phyloP scores from a whole-genome alignment of 2,797 vertebrate genomes.

The Anas bernieri region DNA sequence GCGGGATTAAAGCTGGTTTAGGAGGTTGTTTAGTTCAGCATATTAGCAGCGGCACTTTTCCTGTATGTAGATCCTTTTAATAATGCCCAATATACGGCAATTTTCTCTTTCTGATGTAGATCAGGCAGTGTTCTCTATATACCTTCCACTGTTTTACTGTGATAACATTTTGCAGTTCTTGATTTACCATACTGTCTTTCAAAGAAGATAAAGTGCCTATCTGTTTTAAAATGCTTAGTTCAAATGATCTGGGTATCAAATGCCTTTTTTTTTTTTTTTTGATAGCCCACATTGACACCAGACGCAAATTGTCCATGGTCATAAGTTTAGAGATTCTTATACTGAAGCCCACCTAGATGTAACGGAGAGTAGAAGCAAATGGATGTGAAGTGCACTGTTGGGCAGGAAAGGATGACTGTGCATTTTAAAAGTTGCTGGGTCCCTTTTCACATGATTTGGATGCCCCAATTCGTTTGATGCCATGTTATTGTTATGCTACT shows the following conservation, averaged over 20 bases:
- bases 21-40: background rate
- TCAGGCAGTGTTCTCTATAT: background rate
- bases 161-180: background rate
- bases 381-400: background rate
- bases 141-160: background rate
- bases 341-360: background rate
- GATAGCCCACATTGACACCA: background rate
- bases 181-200: background rate
- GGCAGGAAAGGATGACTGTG: background rate
- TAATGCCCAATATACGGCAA: background rate
- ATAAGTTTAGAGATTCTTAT: background rate
- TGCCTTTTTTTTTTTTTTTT: background rate
- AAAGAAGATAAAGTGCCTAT: conserved; percentile 14
- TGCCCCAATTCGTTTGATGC: background rate
- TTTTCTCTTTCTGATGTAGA: background rate
- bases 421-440: background rate
- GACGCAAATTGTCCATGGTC: background rate
- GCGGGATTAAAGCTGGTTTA: background rate
- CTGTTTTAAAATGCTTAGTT: background rate
- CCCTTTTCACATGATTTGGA: background rate
- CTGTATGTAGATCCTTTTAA: conserved; percentile 5
- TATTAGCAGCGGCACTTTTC: background rate
- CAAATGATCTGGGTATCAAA: background rate
- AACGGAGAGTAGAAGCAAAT: background rate
- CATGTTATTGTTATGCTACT: background rate